Evolutionary conservation across 2,888 invertebrate species (phyloP).

Genomic region (Coleophora flavipennella): DNA sequence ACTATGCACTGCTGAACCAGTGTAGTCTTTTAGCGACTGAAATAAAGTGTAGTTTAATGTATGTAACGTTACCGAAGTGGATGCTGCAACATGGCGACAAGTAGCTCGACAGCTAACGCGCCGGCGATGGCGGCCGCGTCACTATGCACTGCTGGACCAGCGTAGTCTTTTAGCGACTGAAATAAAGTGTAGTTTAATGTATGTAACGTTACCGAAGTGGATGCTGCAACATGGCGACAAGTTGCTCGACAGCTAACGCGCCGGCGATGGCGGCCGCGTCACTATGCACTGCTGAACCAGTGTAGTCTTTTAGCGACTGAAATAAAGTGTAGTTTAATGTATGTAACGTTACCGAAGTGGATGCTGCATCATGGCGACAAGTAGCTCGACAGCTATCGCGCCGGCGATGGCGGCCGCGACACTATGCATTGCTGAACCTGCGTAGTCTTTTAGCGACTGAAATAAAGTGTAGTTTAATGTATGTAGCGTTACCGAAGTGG

Average conservation of each 20-base stretch:
- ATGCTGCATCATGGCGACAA: constrained; percentile 90
- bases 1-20: constrained; percentile 99
- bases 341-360: constrained; percentile 71
- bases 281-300: constrained; percentile 99
- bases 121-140: constrained; percentile 91
- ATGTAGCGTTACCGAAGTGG: constrained; percentile 71
- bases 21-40: constrained; percentile 58
- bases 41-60: too few relatives aligned
- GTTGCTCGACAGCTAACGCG: constrained; percentile 91
- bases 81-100: constrained; percentile 90
- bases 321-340: constrained; percentile 5
- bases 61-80: constrained; percentile 71
- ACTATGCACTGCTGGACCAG: constrained; percentile 99
- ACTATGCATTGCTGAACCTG: constrained; percentile 99
- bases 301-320: constrained; percentile 89
- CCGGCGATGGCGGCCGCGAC: constrained; percentile 94
- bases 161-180: constrained; percentile 90
- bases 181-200: constrained; percentile 1
- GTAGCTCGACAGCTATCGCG: constrained; percentile 91
- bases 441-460: constrained; percentile 90
- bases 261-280: constrained; percentile 79
- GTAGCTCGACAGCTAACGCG: constrained; percentile 91
- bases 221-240: constrained; percentile 90
- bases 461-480: constrained; percentile 1
- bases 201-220: constrained; percentile 71